Conservation (phyloP, 2,888 invertebrate genomes). For the Parnassius apollo region DNA sequence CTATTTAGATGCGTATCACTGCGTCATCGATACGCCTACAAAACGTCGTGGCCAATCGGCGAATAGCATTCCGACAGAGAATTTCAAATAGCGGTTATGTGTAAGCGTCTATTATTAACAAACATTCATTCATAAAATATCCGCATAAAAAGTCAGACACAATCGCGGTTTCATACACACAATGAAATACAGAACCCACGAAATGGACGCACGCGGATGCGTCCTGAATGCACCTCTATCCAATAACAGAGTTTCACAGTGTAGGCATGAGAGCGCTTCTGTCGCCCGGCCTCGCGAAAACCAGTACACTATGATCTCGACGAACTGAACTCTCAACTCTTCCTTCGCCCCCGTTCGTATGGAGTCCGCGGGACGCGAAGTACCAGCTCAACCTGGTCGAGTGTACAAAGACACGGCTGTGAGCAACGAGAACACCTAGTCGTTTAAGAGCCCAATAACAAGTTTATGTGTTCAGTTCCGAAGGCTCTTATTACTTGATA, state of each 20-base stretch:
- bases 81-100: conserved; percentile 7
- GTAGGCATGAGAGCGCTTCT: conserved; percentile 70
- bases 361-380: conserved; percentile 46
- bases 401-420: conserved; percentile 74
- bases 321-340: conserved; percentile 40
- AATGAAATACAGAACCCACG: conserved; percentile 67
- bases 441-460: conserved; percentile 65
- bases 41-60: conserved; percentile 14
- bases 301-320: conserved; percentile 47
- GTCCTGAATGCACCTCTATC: conserved; percentile 69
- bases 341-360: conserved; percentile 35
- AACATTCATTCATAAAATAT: conserved; percentile 27
- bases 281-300: conserved; percentile 68
- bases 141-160: conserved; percentile 47
- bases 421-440: conserved; percentile 71
- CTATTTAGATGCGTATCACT: conserved; percentile 9
- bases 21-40: conserved; percentile 10
- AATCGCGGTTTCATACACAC: conserved; percentile 72
- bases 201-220: conserved; percentile 43
- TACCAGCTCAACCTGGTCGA: conserved; percentile 57
- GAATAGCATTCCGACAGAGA: not conserved
- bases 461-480: conserved; percentile 48
- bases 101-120: conserved; percentile 25
- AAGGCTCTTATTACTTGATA: conserved; percentile 43
- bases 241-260: conserved; percentile 74